These are phyloP conservation scores for Pterocles orientalis DNA, from an alignment of 2,113 vertebrate species.

Conservation along the genomic window DNA sequence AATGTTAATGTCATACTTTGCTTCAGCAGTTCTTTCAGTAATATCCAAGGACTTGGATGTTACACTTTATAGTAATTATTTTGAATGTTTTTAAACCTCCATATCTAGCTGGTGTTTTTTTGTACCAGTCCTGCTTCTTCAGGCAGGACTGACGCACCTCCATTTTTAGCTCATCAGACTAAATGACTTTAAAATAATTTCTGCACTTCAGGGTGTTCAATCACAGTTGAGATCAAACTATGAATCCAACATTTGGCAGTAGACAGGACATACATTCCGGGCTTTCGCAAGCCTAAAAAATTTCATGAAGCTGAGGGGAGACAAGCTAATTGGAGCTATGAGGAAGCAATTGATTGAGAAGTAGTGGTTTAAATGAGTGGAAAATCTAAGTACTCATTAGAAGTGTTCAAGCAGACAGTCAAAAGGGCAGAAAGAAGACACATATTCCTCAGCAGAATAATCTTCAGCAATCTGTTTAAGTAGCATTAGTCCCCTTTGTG, in stretches of 20 bases:
- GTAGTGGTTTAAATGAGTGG: neutral
- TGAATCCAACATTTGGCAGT: neutral
- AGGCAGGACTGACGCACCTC: neutral
- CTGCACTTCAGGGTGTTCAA: neutral
- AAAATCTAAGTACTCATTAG: neutral
- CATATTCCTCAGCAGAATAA: neutral
- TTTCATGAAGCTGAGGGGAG: neutral
- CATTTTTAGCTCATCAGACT: neutral
- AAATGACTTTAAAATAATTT: neutral
- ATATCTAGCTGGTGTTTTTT: neutral
- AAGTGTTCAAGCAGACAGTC: neutral
- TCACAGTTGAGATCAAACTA: neutral
- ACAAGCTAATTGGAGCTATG: neutral
- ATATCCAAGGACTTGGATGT: neutral
- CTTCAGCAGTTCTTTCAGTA: neutral
- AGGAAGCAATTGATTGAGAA: neutral
- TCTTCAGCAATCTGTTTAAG: neutral
- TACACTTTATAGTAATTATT: neutral
- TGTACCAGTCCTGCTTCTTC: neutral
- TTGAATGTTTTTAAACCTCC: neutral
- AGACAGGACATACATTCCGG: neutral
- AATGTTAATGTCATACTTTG: neutral
- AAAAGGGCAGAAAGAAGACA: neutral
- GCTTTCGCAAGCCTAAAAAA: neutral
- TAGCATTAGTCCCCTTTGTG: neutral